Conservation (phyloP, 2,113 vertebrate genomes). For the Nibea albiflora region DNA sequence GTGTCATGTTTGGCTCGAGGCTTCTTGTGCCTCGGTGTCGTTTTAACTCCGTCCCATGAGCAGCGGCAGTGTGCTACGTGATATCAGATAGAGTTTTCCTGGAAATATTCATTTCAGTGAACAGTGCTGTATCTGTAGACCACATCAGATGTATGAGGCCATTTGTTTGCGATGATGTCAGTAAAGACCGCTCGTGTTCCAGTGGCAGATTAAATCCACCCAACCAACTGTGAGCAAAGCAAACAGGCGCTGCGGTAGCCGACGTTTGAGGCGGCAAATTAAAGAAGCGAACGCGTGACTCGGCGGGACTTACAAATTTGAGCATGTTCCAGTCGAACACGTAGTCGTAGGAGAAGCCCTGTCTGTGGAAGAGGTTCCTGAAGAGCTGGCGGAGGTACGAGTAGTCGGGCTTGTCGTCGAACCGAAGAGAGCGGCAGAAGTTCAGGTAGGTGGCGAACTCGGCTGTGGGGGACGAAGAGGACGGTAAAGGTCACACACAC, state of each 20-base stretch:
- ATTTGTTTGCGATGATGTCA: neutral
- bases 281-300: neutral
- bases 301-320: slow-evolving; percentile 91
- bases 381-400: slow-evolving; percentile 97
- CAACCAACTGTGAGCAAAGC: neutral
- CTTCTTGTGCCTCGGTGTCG: neutral
- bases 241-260: neutral
- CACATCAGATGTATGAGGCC: neutral
- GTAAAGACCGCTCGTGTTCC: neutral
- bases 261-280: neutral
- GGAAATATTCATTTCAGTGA: neutral
- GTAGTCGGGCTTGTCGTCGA: slow-evolving; percentile 98
- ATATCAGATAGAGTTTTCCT: no score
- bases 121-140: neutral
- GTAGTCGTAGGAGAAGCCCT: slow-evolving; percentile 98
- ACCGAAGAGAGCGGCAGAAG: slow-evolving; percentile 96
- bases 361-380: slow-evolving; percentile 96
- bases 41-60: no score
- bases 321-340: slow-evolving; percentile 99
- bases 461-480: slow-evolving; percentile 77
- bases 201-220: neutral
- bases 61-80: neutral
- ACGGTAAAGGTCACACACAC: neutral
- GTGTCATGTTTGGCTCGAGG: neutral
- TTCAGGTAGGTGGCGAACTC: slow-evolving; percentile 98